Evolutionary conservation across 2,888 invertebrate genomes (phyloP), one percentile per base, ranked within the genome.

Genomic region (Meghimatium bilineatum): DNA sequence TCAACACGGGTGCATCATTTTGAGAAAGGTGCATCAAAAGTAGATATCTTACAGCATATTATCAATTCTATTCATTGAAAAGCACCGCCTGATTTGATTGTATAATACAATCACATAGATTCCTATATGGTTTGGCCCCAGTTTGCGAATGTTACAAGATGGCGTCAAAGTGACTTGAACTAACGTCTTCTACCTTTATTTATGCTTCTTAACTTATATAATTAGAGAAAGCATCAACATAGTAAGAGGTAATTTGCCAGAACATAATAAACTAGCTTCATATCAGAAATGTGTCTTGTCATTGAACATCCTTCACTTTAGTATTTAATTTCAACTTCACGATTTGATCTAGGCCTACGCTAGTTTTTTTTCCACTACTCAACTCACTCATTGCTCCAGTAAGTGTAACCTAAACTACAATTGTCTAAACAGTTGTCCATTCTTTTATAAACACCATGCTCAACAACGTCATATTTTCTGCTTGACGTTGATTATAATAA

Each of bases 121-220:
- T 76, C 76, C 76, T 32, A 76, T 32, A 60, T 76, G 76, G 76
- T 20, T 60, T 76, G 76, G 29, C 26, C 52, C 52, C 52, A 44
- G 77, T 72, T 44, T 74, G 49, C 36, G 74, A 74, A 81, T 60
- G 36, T 74, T 81, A 52, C 74, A 81, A 81, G 60, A 81, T 81
- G 81, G 81, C 81, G 81, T 81, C 81, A 63, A 81, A 81, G 74
- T 80, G 81, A 74, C 52, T 52, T 32, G 74, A 74, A 17, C 6
- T 52, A 49, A 32, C 32, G 32, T 20, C 52, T 20, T 5, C 72
- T 3, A 20, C 32, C 32, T 52, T 74, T 5, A 49, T 74, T 17
- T 74, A 8, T 74, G 20, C 49, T 20, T 17, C 23, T 26, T 34
- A 38, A 72, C 44, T 44, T 29, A 6, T 29, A 74, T 17, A 20